Evolutionary conservation across 2,888 invertebrate species (phyloP).

Genomic region (Harmothoe impar): DNA sequence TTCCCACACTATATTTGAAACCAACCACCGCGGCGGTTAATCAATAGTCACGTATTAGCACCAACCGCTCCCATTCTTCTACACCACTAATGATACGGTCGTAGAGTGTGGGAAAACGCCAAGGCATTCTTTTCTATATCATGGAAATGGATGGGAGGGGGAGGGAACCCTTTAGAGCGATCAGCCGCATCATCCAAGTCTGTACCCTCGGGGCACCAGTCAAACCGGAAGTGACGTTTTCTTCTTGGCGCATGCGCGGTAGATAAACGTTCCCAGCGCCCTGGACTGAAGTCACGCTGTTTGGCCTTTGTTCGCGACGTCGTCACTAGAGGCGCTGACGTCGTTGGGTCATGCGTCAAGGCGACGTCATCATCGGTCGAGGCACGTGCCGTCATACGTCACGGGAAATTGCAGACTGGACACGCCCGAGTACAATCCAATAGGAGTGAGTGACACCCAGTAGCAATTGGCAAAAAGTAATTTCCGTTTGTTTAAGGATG

Average conservation of each 20-base stretch:
- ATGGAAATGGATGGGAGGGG: not conserved
- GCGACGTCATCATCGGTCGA: not conserved
- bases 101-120: not conserved
- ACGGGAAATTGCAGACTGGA: not conserved
- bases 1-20: not conserved
- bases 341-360: not conserved
- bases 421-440: not conserved
- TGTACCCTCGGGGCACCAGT: no score
- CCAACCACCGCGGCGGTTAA: not conserved
- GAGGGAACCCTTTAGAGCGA: not conserved
- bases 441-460: no score
- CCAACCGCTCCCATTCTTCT: not conserved
- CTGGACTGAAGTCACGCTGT: not conserved
- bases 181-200: not conserved
- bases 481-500: no score
- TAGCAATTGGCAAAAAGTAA: no score
- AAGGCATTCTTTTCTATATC: no score
- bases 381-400: not conserved
- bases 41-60: not conserved
- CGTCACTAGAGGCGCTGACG: not conserved
- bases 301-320: not conserved
- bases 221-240: not conserved
- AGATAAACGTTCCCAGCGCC: not conserved
- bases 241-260: conserved; percentile 13
- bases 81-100: not conserved